A percentile compares a stretch with the other conserved stretches of the same genome.
Conservation (phyloP, 2,113 vertebrate species). For the Ahaetulla prasina region DNA sequence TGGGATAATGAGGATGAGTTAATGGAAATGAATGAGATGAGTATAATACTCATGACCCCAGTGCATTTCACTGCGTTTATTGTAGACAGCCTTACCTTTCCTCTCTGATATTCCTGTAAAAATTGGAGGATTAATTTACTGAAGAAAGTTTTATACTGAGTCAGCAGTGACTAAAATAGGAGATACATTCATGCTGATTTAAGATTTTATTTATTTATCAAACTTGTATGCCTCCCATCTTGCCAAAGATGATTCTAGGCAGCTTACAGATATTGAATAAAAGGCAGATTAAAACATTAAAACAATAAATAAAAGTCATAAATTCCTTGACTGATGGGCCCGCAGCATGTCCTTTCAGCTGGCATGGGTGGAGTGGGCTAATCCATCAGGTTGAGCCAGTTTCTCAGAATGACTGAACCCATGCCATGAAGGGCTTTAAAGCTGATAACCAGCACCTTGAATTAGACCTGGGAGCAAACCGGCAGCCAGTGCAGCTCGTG, state of each 20-base stretch:
- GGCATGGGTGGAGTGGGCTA: neutral
- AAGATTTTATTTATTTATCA: slow-evolving; percentile 29
- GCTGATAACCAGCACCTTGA: neutral
- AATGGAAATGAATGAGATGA: slow-evolving; percentile 36
- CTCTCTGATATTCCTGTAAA: neutral
- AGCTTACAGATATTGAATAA: neutral
- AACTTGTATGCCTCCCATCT: neutral
- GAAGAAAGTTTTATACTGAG: neutral
- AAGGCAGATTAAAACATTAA: neutral
- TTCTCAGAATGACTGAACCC: neutral
- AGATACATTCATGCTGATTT: neutral
- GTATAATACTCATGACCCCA: neutral
- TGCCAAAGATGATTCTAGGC: neutral
- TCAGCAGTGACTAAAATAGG: neutral
- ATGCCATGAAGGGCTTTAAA: neutral
- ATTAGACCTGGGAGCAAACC: neutral
- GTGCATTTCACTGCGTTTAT: neutral
- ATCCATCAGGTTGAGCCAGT: neutral
- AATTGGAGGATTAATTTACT: neutral
- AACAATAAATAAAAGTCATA: neutral
- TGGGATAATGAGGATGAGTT: neutral
- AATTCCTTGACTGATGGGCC: neutral
- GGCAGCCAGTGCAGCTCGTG: neutral
- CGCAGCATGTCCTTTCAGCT: neutral
- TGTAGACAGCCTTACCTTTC: neutral